Percentiles rank a stretch among this genome's conserved stretches.
phyloP scores from a whole-genome alignment of 1,140 invertebrate genomes.

The Drosophila yakuba region DNA sequence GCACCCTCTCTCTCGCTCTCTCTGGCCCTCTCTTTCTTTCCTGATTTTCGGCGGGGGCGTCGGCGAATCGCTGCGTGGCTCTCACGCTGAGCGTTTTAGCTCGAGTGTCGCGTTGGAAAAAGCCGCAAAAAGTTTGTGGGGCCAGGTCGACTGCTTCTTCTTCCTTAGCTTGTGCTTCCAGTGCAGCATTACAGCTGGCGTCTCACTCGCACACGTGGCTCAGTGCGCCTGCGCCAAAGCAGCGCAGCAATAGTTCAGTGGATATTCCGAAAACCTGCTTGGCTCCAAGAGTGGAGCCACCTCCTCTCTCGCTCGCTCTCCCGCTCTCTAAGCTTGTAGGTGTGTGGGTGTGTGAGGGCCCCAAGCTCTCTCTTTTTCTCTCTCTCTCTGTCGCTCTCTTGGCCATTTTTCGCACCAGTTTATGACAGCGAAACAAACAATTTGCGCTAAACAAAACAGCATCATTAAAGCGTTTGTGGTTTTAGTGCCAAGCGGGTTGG shows the following conservation, averaged over 20 bases:
- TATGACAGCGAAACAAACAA: constrained; percentile 84
- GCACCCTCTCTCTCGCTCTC: constrained; percentile 1
- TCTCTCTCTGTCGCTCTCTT: constrained; percentile 56
- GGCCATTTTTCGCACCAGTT: constrained; percentile 83
- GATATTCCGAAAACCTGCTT: constrained; percentile 60
- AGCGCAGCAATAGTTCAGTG: constrained; percentile 49
- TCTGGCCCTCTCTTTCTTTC: constrained; percentile 15
- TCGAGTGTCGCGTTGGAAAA: constrained; percentile 59
- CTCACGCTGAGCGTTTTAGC: constrained; percentile 53
- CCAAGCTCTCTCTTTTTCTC: constrained; percentile 23
- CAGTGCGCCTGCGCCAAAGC: constrained; percentile 70
- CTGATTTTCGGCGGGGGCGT: constrained; percentile 45
- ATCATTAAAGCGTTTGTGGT: constrained; percentile 84
- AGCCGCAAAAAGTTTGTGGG: constrained; percentile 38
- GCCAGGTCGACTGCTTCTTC: constrained; percentile 33
- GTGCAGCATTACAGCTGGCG: constrained; percentile 38
- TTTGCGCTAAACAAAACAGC: constrained; percentile 84
- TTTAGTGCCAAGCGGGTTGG: constrained; percentile 72
- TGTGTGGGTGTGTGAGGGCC: constrained; percentile 16
- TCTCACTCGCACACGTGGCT: constrained; percentile 45
- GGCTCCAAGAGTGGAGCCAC: constrained; percentile 41
- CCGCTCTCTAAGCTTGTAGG: background rate
- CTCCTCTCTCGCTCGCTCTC: constrained; percentile 27
- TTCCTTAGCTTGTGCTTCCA: constrained; percentile 52
- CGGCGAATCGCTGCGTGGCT: constrained; percentile 53